Percentiles rank a stretch among this genome's conserved stretches.
Evolutionary conservation across 2,888 invertebrate species (phyloP).

Genomic region (Adela reaumurella): DNA sequence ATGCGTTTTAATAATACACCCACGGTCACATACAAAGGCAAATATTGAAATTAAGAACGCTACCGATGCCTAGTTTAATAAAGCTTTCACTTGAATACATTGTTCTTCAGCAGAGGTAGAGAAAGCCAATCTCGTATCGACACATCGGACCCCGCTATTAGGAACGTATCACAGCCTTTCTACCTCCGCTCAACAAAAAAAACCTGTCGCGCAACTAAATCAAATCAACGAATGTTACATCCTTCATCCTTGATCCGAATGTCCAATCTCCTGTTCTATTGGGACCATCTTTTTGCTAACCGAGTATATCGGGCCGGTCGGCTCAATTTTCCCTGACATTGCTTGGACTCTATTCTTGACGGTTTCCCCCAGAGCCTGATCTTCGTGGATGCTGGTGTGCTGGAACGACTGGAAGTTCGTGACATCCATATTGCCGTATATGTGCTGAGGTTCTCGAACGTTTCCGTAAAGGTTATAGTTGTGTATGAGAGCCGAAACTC

Average conservation of each 20-base stretch:
- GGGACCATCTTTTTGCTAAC: constrained; percentile 42
- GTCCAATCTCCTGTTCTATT: constrained; percentile 29
- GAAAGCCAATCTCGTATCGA: too few relatives aligned
- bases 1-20: too few relatives aligned
- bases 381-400: constrained; percentile 21
- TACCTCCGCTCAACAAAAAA: neutral
- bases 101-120: neutral
- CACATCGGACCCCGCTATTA: too few relatives aligned
- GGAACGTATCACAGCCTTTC: neutral
- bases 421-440: constrained; percentile 42
- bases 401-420: constrained; percentile 18
- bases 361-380: constrained; percentile 36
- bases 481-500: constrained; percentile 45
- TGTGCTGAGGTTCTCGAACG: constrained; percentile 38
- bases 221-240: neutral
- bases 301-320: constrained; percentile 38
- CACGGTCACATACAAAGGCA: too few relatives aligned
- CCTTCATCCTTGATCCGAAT: constrained; percentile 35
- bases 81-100: neutral
- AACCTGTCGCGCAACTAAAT: neutral
- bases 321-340: constrained; percentile 34
- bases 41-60: too few relatives aligned
- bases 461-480: constrained; percentile 48
- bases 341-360: constrained; percentile 46
- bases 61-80: neutral